phyloP scores from a whole-genome alignment of 2,113 vertebrate genomes.

The Scortum barcoo region DNA sequence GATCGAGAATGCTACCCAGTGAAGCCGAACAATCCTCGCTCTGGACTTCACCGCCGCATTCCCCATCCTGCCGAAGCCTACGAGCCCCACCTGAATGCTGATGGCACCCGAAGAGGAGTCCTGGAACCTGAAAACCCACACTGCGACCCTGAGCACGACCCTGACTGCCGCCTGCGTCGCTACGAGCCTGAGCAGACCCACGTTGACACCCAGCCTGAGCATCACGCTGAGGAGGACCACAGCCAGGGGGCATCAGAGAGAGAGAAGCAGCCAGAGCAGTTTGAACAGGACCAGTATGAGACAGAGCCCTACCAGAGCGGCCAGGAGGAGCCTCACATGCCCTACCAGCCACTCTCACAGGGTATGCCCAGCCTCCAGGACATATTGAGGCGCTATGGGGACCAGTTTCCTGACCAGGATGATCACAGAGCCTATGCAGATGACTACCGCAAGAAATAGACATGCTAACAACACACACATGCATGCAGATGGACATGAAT shows the following conservation, averaged over 20 bases:
- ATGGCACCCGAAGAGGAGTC: constrained; percentile 76
- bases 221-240: constrained; percentile 53
- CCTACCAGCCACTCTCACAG: constrained; percentile 71
- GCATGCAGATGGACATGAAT: constrained; percentile 68
- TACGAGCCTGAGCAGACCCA: constrained; percentile 57
- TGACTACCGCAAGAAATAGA: constrained; percentile 84
- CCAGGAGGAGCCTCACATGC: constrained; percentile 82
- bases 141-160: constrained; percentile 86
- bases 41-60: constrained; percentile 61
- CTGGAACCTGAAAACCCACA: constrained; percentile 81
- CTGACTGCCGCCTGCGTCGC: constrained; percentile 84
- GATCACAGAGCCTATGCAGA: constrained; percentile 80
- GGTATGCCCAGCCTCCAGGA: constrained; percentile 81
- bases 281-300: constrained; percentile 78
- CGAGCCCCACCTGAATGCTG: constrained; percentile 81
- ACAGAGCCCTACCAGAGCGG: constrained; percentile 83
- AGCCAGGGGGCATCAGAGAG: constrained; percentile 62
- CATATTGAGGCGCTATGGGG: constrained; percentile 80
- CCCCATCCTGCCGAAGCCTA: constrained; percentile 71
- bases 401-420: constrained; percentile 77
- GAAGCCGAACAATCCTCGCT: constrained; percentile 60
- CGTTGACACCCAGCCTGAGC: constrained; percentile 39
- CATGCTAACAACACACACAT: constrained; percentile 10
- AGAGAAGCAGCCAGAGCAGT: constrained; percentile 57
- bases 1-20: constrained; percentile 83